Base-by-base conservation (phyloP, 2,113 vertebrate species). In the Colistium nudipinnis region DNA sequence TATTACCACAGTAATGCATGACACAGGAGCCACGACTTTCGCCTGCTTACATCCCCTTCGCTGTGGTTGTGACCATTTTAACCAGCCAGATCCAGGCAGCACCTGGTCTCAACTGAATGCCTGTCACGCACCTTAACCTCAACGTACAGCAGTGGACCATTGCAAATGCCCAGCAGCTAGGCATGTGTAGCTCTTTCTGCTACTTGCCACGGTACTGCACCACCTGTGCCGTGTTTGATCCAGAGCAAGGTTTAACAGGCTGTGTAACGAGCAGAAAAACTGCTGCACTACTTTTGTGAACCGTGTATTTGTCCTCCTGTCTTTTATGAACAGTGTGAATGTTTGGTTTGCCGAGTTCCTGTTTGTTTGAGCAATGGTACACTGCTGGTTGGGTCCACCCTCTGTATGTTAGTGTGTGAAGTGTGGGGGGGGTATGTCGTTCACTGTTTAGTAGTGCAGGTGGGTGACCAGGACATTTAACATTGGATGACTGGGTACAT, bases 181-280 rank as follows among this genome's bases (percentile, higher is more conserved):
- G 47, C 51, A 62, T 70, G 67, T 72, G 66, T 62, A 22, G 62
- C 41, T 62, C 45, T 62, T 36, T 60, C 39, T 76, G 74, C 49
- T 74, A 20, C 54, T 74, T 74, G 67, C 62, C 62, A 63, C 74
- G 72, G n/a, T 60, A 62, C 68, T 38, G 56, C 76, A 65, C 82
- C 87, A 90, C 88, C 85, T 88, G 90, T 88, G 87, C 81, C 75
- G 41, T 66, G 47, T 85, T 87, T 84, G 56, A 84, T 88, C 72
- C 67, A 60, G 47, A 64, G 54, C 60, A 49, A 72, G 71, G 80
- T 76, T 53, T 45, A 55, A 65, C 74, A 49, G 59, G 48, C 76
- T 54, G 67, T 65, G 54, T 67, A 43, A 47, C 44, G 24, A 76
- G 47, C 74, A 44, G 16, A 67, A 56, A 53, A 47, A 25, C n/a